phyloP scores from a whole-genome alignment of 2,888 invertebrate genomes.

The Eupithecia centaureata region DNA sequence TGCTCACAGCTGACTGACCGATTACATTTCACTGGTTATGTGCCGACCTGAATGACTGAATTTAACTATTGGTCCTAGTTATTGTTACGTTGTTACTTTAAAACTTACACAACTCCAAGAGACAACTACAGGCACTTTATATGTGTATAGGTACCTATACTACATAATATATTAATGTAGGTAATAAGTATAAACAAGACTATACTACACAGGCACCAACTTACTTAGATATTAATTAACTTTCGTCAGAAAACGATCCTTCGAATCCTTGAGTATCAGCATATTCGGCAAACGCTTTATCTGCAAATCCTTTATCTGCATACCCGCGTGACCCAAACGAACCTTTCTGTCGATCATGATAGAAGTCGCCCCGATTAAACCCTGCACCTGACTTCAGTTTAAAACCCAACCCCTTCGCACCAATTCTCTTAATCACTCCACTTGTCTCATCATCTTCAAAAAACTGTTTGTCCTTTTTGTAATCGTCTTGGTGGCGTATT shows the following conservation, averaged over 20 bases:
- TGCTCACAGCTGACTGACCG: too few species aligned
- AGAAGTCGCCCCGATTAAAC: slow-evolving; percentile 66
- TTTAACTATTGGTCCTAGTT: too few species aligned
- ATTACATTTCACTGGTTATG: too few species aligned
- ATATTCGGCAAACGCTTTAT: slow-evolving; percentile 77
- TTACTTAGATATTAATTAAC: too few species aligned
- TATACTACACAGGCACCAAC: too few species aligned
- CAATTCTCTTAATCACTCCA: slow-evolving; percentile 78
- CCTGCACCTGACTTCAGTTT: slow-evolving; percentile 72
- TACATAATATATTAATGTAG: too few species aligned
- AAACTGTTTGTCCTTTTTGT: slow-evolving; percentile 84
- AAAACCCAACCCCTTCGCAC: slow-evolving; percentile 76
- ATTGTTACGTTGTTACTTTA: too few species aligned
- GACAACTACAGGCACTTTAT: too few species aligned
- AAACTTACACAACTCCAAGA: too few species aligned
- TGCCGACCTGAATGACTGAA: too few species aligned
- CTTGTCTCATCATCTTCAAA: slow-evolving; percentile 83
- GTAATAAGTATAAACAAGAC: too few species aligned
- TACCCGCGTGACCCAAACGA: slow-evolving; percentile 77
- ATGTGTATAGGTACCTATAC: too few species aligned
- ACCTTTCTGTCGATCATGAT: slow-evolving; percentile 73
- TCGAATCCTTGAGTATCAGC: slow-evolving; percentile 75
- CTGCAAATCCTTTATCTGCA: slow-evolving; percentile 78
- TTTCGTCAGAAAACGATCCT: slow-evolving; percentile 58
- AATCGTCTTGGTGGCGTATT: slow-evolving; percentile 85